These are phyloP conservation scores for Pangasius larnaudii DNA, from an alignment of 2,797 vertebrate species.

Conservation along the genomic window DNA sequence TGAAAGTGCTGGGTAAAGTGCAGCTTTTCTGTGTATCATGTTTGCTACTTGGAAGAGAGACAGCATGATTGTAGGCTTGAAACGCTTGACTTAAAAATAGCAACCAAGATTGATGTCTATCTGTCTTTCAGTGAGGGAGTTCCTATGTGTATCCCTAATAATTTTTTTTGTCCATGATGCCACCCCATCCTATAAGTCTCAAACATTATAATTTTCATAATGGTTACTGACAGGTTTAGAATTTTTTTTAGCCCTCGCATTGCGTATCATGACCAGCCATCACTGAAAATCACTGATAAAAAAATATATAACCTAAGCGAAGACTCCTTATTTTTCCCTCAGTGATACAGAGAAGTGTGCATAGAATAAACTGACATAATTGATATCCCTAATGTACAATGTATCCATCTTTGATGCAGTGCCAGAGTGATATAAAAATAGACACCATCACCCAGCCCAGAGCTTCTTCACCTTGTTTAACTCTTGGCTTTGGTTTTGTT, in stretches of 20 bases:
- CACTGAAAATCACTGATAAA: background rate
- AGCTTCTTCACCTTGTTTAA: constrained; percentile 35
- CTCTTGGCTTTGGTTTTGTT: constrained; percentile 37
- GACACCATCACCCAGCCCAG: constrained; percentile 20
- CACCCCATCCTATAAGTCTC: no score
- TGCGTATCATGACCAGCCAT: background rate
- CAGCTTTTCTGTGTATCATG: background rate
- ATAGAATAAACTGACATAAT: constrained; percentile 52
- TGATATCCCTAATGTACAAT: constrained; percentile 53
- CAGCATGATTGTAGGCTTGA: background rate
- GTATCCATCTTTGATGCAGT: constrained; percentile 46
- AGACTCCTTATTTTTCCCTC: constrained; percentile 16
- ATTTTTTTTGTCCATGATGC: background rate
- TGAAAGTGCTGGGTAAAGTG: background rate
- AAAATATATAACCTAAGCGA: background rate
- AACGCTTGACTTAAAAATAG: background rate
- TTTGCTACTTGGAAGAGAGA: background rate
- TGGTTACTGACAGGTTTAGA: background rate
- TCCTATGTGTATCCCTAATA: background rate
- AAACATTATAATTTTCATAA: background rate
- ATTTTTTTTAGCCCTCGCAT: background rate
- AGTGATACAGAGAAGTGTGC: constrained; percentile 19
- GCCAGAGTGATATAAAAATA: constrained; percentile 39
- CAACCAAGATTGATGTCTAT: background rate
- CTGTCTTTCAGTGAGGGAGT: background rate